A percentile compares a stretch with the other conserved stretches of the same genome.
Evolutionary conservation across 2,113 vertebrate genomes (phyloP).

Genomic region (Microcebus griseorufus): DNA sequence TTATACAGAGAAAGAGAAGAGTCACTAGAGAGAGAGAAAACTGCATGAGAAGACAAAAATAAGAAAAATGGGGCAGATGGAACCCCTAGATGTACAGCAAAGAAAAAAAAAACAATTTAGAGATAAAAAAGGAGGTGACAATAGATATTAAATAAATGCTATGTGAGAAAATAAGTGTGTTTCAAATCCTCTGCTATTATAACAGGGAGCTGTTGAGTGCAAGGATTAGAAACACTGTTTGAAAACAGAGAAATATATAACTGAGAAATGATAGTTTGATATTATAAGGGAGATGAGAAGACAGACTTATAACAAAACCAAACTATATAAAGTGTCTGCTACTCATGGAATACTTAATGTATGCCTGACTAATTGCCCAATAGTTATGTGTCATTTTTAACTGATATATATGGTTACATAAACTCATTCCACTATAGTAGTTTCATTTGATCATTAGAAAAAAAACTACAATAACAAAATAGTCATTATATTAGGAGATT

Average conservation of each 20-base stretch:
- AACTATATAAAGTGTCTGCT: background rate
- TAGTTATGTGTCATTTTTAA: background rate
- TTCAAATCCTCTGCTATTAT: background rate
- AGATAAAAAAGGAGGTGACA: background rate
- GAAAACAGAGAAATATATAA: background rate
- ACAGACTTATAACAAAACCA: background rate
- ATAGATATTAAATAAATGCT: background rate
- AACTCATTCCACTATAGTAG: background rate
- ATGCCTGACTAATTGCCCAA: background rate
- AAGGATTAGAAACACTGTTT: background rate
- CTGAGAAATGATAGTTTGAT: background rate
- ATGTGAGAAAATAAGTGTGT: background rate
- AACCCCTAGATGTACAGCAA: background rate
- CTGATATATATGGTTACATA: background rate
- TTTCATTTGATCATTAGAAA: background rate
- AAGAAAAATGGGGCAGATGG: background rate
- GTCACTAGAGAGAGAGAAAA: background rate
- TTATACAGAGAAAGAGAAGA: background rate
- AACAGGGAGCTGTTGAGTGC: accelerated
- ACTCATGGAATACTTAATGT: background rate
- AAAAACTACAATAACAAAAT: background rate
- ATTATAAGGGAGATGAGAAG: background rate
- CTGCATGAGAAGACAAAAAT: background rate
- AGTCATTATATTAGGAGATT: background rate
- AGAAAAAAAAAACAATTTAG: background rate